These are phyloP conservation scores for Gyrodactylus bullatarudis DNA, from an alignment of 1,140 invertebrate genomes.

Conservation along the genomic window DNA sequence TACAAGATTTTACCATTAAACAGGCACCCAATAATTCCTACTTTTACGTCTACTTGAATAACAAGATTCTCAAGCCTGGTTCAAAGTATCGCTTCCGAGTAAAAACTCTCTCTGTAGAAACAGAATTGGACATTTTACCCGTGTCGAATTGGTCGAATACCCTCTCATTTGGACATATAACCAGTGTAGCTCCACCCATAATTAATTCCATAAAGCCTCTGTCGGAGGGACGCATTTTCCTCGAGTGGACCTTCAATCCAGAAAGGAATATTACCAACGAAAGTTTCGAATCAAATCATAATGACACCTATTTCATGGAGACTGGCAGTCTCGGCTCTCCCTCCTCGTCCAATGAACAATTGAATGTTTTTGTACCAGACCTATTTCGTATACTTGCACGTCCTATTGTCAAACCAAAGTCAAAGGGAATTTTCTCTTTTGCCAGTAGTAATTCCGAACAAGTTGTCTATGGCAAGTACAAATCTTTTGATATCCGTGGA, in stretches of 20 bases:
- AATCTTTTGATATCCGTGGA: background rate
- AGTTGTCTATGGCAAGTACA: background rate
- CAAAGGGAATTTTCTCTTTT: background rate
- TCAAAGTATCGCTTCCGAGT: background rate
- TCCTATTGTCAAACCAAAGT: background rate
- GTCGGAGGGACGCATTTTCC: background rate
- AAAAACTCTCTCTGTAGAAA: background rate
- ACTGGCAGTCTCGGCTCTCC: too few species aligned
- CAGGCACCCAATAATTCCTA: background rate
- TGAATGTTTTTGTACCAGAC: background rate
- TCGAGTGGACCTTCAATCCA: background rate
- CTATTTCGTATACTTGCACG: background rate
- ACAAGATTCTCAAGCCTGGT: background rate
- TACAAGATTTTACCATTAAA: background rate
- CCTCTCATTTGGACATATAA: background rate
- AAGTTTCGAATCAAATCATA: too few species aligned
- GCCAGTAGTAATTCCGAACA: background rate
- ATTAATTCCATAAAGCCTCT: background rate
- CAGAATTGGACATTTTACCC: background rate
- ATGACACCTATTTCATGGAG: too few species aligned
- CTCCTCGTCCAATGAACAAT: too few species aligned
- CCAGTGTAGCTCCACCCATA: background rate
- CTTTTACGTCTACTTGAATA: background rate
- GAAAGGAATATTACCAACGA: background rate
- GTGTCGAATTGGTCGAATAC: background rate